phyloP scores from a whole-genome alignment of 64 coral and sea anemone species.

The Hydrozoanthus tunicans region DNA sequence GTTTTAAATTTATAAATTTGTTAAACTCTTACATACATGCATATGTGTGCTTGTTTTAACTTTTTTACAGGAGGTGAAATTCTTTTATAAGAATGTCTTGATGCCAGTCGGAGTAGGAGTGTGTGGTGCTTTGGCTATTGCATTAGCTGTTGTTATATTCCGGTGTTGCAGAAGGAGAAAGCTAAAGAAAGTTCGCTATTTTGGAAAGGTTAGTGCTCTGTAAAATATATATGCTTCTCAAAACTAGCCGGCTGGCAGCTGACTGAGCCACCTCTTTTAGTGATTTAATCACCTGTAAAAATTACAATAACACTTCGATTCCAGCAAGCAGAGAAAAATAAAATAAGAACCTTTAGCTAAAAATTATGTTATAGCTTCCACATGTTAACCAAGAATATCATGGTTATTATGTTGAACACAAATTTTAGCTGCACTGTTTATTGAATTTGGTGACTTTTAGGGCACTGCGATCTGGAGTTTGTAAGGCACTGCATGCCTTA shows the following conservation, averaged over 20 bases:
- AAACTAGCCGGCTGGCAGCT: neutral
- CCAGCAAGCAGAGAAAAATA: too few species aligned
- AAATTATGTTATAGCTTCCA: too few species aligned
- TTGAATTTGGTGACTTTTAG: too few species aligned
- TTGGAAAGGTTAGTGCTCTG: slow-evolving; percentile 83
- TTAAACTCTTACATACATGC: neutral
- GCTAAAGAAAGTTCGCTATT: slow-evolving; percentile 96
- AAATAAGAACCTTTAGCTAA: too few species aligned
- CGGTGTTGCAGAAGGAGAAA: slow-evolving; percentile 83
- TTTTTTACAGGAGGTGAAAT: slow-evolving; percentile 67
- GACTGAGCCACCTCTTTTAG: too few species aligned
- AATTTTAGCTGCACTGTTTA: too few species aligned
- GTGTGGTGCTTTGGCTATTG: slow-evolving; percentile 75
- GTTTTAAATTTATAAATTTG: neutral
- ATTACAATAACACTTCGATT: too few species aligned
- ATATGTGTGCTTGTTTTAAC: neutral
- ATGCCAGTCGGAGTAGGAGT: slow-evolving; percentile 87
- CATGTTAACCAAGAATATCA: too few species aligned
- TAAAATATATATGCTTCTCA: neutral
- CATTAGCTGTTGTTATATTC: slow-evolving; percentile 84
- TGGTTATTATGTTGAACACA: too few species aligned
- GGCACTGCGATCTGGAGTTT: too few species aligned
- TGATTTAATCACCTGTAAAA: too few species aligned
- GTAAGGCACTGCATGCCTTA: too few species aligned
- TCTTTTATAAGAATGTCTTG: slow-evolving; percentile 89